These are phyloP conservation scores for Oscheius sp. DNA, from an alignment of 2,888 invertebrate species.

Conservation along the genomic window DNA sequence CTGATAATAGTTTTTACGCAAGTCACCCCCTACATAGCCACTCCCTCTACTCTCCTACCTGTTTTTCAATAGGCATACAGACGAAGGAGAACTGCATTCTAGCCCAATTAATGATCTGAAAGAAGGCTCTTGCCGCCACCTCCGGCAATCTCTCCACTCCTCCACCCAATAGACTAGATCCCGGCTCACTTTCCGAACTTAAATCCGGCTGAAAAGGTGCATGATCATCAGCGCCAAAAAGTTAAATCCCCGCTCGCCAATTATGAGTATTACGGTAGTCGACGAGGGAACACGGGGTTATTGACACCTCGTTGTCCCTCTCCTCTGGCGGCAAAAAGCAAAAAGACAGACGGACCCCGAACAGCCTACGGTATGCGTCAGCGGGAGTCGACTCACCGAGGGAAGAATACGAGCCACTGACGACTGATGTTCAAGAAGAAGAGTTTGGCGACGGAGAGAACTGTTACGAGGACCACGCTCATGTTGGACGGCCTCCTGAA, in stretches of 20 bases:
- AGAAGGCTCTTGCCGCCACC: constrained; percentile 47
- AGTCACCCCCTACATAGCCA: neutral
- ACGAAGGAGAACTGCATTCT: constrained; percentile 36
- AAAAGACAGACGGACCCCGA: neutral
- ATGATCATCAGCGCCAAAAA: constrained; percentile 18
- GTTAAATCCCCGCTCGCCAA: constrained; percentile 23
- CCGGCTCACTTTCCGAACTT: constrained; percentile 28
- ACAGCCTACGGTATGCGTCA: neutral
- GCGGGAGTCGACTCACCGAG: constrained; percentile 35
- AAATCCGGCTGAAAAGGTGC: constrained; percentile 29
- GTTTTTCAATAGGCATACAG: constrained; percentile 34
- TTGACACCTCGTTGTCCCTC: constrained; percentile 10
- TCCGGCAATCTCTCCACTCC: constrained; percentile 33
- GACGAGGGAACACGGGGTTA: constrained; percentile 18
- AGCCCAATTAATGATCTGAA: constrained; percentile 39
- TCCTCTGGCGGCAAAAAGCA: neutral
- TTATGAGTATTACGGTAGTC: constrained; percentile 10
- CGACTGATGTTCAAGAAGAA: constrained; percentile 38
- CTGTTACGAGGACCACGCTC: constrained; percentile 87
- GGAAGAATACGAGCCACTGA: constrained; percentile 27
- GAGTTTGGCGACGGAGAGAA: constrained; percentile 84
- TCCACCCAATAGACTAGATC: neutral
- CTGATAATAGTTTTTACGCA: neutral
- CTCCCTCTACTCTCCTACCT: constrained; percentile 15
- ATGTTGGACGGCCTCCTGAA: constrained; percentile 87